Percentiles rank a stretch among this genome's conserved stretches.
These are phyloP conservation scores for Dysdera silvatica DNA, from an alignment of 1,140 invertebrate species.

Conservation along the genomic window DNA sequence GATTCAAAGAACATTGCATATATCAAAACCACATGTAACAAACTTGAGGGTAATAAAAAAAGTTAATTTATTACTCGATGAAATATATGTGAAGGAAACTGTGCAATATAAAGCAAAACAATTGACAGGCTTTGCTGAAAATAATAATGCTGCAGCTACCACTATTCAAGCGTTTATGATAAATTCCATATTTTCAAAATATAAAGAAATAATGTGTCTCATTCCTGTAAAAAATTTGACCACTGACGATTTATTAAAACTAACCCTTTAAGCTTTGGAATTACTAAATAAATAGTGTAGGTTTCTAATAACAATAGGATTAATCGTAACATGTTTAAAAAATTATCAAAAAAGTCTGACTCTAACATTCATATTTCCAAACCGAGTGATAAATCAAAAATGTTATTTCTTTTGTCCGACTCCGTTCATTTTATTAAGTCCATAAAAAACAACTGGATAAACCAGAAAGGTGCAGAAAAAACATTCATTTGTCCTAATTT, in stretches of 20 bases:
- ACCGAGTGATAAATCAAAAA: not conserved
- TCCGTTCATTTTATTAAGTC: not conserved
- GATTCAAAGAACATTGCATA: not conserved
- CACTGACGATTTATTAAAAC: not conserved
- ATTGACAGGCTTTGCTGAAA: not conserved
- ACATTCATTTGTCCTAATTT: not conserved
- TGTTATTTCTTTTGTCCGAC: not conserved
- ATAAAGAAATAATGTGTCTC: not conserved
- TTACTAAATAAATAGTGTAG: not conserved
- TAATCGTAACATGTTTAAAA: not conserved
- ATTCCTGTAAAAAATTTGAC: not conserved
- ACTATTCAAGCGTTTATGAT: not conserved
- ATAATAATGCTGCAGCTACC: not conserved
- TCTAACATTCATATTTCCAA: not conserved
- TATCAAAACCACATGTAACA: not conserved
- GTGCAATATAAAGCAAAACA: not conserved
- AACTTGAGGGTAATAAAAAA: not conserved
- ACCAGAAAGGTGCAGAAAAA: not conserved
- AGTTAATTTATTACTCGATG: not conserved
- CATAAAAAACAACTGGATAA: not conserved
- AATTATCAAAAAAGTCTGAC: not conserved
- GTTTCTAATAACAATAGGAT: not conserved
- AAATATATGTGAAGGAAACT: not conserved
- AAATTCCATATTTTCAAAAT: not conserved
- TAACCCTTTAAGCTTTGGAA: not conserved